Conservation (phyloP, 2,888 invertebrate species). For the Calliphora vomitoria region DNA sequence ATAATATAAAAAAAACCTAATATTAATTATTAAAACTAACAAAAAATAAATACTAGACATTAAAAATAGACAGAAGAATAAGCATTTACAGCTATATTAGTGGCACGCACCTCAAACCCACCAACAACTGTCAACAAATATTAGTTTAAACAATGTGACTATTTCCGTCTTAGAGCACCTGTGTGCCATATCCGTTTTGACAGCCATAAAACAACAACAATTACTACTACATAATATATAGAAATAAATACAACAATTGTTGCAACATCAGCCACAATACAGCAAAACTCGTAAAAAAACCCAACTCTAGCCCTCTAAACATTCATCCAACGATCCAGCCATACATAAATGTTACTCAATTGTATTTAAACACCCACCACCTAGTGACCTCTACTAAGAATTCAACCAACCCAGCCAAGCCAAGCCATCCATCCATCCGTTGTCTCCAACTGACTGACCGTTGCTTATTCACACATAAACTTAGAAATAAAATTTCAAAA, state of each 20-base stretch:
- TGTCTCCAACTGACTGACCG: conserved; percentile 25
- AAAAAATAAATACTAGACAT: conserved; percentile 26
- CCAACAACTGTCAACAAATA: conserved; percentile 56
- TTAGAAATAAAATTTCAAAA: not conserved
- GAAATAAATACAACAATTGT: conserved; percentile 18
- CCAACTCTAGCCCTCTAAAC: conserved; percentile 23
- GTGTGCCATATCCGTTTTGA: conserved; percentile 72
- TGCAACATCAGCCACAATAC: conserved; percentile 13
- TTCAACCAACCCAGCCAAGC: conserved; percentile 49
- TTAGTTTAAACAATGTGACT: conserved; percentile 50
- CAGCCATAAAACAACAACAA: conserved; percentile 12
- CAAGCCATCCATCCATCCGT: conserved; percentile 2
- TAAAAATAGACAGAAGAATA: conserved; percentile 57
- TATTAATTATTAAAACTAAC: conserved; percentile 56
- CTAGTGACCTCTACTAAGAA: conserved; percentile 76
- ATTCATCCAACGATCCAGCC: not conserved
- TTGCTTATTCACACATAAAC: conserved; percentile 34
- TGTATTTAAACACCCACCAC: conserved; percentile 75
- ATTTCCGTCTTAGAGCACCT: conserved; percentile 73
- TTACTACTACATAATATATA: not conserved
- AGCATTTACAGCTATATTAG: conserved; percentile 61
- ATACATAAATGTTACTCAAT: conserved; percentile 38
- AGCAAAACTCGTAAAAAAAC: conserved; percentile 9
- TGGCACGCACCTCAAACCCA: conserved; percentile 43
- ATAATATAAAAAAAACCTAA: no score